These are phyloP conservation scores for Drosophila mettleri DNA, from an alignment of 2,888 invertebrate genomes.

Conservation along the genomic window DNA sequence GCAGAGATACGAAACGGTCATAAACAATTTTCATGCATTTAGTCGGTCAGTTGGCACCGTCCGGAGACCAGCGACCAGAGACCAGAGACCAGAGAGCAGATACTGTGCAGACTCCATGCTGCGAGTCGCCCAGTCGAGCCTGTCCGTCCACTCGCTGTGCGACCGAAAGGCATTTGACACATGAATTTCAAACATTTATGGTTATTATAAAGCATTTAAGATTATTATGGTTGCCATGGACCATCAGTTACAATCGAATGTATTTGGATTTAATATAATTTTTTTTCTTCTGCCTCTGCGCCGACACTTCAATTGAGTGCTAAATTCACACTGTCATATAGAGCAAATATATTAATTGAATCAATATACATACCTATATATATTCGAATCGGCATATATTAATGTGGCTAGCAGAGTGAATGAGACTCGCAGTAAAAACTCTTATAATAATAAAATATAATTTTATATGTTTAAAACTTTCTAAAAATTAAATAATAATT, in stretches of 20 bases:
- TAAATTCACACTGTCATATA: background rate
- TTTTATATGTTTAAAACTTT: background rate
- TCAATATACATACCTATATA: background rate
- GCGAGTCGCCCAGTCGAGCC: conserved; percentile 28
- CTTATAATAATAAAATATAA: no score
- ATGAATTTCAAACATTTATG: conserved; percentile 81
- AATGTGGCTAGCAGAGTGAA: background rate
- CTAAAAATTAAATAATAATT: no score
- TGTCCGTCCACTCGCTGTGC: conserved; percentile 20
- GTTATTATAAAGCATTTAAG: conserved; percentile 81
- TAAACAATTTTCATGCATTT: conserved; percentile 74
- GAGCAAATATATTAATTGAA: no score
- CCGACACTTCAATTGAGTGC: conserved; percentile 40
- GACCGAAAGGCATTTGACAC: conserved; percentile 63
- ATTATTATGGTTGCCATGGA: conserved; percentile 75
- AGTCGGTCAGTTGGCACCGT: conserved; percentile 48
- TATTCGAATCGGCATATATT: background rate
- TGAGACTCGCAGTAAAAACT: no score
- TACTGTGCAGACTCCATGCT: conserved; percentile 32
- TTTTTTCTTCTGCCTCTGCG: background rate
- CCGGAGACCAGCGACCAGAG: conserved; percentile 16
- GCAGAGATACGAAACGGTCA: conserved; percentile 46
- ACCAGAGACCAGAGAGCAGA: background rate
- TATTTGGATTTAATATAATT: conserved; percentile 24
- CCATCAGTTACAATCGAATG: conserved; percentile 62